These are phyloP conservation scores for Sus cebifrons DNA, from an alignment of 2,797 vertebrate species.

Conservation along the genomic window DNA sequence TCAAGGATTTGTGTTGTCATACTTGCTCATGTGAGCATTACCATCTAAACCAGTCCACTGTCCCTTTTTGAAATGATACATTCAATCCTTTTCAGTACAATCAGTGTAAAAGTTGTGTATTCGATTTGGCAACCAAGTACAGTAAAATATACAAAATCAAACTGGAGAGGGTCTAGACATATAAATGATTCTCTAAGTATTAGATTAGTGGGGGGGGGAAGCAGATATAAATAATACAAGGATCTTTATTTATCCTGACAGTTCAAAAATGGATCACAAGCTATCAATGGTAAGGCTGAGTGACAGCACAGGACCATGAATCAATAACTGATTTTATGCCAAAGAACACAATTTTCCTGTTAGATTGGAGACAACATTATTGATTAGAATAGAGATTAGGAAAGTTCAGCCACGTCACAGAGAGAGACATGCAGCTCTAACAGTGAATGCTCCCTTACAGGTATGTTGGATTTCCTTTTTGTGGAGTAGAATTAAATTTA, in stretches of 20 bases:
- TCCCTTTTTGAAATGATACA: background rate
- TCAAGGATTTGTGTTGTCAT: background rate
- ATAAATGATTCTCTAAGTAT: constrained; percentile 37
- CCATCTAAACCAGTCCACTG: background rate
- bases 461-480: background rate
- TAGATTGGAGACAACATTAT: constrained; percentile 56
- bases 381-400: constrained; percentile 46
- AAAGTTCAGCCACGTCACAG: constrained; percentile 11
- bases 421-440: background rate
- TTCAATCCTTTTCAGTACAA: background rate
- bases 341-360: constrained; percentile 61
- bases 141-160: constrained; percentile 30
- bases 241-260: constrained; percentile 69
- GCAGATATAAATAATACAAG: constrained; percentile 45
- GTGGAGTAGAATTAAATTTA: background rate
- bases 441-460: background rate
- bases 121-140: background rate
- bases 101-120: background rate
- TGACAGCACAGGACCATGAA: constrained; percentile 70
- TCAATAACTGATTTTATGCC: constrained; percentile 78
- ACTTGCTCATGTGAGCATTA: background rate
- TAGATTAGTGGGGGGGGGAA: background rate
- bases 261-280: constrained; percentile 70
- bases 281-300: constrained; percentile 25
- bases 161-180: background rate